phyloP scores from a whole-genome alignment of 2,888 invertebrate species.

The Amphipoea oculea region DNA sequence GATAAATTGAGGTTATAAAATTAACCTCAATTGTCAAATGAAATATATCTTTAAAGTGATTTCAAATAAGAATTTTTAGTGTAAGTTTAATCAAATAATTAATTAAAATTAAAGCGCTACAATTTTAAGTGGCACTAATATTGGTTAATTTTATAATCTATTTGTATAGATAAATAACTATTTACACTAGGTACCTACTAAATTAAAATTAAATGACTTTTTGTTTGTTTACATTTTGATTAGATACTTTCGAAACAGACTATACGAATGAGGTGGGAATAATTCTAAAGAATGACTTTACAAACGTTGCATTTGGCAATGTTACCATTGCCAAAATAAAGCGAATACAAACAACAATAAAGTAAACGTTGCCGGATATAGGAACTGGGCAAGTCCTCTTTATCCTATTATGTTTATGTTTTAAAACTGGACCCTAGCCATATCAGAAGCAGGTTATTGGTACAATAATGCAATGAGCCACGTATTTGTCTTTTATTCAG shows the following conservation, averaged over 20 bases:
- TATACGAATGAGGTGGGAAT: background rate
- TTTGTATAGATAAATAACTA: too few species aligned
- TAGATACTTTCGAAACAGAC: background rate
- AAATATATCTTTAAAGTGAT: background rate
- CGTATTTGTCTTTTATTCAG: slow-evolving; percentile 8
- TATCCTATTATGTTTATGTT: background rate
- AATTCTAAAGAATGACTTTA: slow-evolving; percentile 5
- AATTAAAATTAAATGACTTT: too few species aligned
- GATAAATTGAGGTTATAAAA: background rate
- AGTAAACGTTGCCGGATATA: background rate
- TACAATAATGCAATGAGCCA: background rate
- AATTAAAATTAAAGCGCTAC: background rate
- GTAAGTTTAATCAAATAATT: background rate
- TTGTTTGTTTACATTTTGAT: too few species aligned
- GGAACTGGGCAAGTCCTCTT: background rate
- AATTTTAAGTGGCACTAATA: background rate
- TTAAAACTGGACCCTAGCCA: slow-evolving; percentile 15
- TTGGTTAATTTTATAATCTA: too few species aligned
- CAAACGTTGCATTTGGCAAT: background rate
- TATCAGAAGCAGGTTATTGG: background rate
- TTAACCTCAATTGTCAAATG: background rate
- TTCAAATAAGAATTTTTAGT: background rate
- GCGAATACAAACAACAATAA: slow-evolving; percentile 3
- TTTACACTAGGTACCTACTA: too few species aligned
- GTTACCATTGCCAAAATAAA: slow-evolving; percentile 13